Conservation (phyloP, 1,140 invertebrate genomes). For the Lasioglossum baleicum region DNA sequence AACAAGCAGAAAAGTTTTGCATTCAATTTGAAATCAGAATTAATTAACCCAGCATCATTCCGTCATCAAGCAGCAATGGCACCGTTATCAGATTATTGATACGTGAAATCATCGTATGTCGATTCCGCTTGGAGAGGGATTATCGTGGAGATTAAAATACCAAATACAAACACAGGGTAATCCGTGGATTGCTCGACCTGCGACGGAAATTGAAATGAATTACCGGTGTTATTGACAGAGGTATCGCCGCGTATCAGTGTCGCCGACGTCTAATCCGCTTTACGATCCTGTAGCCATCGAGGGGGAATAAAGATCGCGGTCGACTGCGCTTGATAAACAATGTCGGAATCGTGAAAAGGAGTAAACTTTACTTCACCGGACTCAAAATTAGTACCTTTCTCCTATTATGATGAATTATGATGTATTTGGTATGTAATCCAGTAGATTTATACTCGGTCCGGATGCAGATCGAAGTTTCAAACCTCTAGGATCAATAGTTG, state of each 20-base stretch:
- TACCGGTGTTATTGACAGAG: background rate
- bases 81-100: constrained; percentile 21
- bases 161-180: background rate
- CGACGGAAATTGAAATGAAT: background rate
- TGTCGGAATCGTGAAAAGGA: background rate
- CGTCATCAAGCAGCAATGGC: background rate
- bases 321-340: background rate
- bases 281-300: background rate
- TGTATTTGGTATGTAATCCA: no score
- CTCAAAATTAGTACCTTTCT: no score
- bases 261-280: background rate
- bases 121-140: background rate
- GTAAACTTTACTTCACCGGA: no score
- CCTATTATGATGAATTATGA: no score
- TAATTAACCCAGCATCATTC: constrained; percentile 2
- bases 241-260: background rate
- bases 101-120: background rate
- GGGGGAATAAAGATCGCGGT: background rate
- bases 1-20: no score
- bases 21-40: background rate
- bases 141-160: background rate
- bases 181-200: background rate
- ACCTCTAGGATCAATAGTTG: no score
- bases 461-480: no score
- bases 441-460: no score